These are phyloP conservation scores for Calliphora vomitoria DNA, from an alignment of 2,888 invertebrate species.

Conservation along the genomic window DNA sequence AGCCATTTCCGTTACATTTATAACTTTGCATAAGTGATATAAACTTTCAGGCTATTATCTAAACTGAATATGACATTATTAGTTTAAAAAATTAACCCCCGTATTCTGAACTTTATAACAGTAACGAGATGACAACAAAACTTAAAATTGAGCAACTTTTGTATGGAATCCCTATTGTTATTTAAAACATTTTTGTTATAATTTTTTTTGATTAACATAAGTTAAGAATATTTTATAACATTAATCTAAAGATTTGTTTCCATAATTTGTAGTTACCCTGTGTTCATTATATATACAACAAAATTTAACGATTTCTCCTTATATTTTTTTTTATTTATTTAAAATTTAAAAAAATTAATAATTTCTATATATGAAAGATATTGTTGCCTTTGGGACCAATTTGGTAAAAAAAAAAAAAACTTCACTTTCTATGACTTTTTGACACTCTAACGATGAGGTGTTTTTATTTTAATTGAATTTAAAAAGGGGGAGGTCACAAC, in stretches of 20 bases:
- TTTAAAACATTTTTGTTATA: no score
- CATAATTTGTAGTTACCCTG: not conserved
- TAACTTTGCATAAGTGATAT: no score
- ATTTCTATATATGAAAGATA: not conserved
- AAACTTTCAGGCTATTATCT: no score
- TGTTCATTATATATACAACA: not conserved
- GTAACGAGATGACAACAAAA: no score
- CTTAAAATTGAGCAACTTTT: no score
- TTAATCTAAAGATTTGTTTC: not conserved
- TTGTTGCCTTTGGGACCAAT: conserved; percentile 9
- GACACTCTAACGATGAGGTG: not conserved
- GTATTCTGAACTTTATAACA: no score
- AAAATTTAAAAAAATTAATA: not conserved
- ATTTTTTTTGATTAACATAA: no score
- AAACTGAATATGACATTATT: no score
- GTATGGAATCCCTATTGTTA: no score
- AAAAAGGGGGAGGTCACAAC: not conserved
- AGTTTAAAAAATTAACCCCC: no score
- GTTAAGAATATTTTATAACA: no score
- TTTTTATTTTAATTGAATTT: conserved; percentile 14
- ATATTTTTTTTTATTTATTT: not conserved
- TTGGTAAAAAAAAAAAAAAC: not conserved
- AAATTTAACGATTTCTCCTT: not conserved
- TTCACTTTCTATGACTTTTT: conserved; percentile 21
- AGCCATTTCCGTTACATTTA: no score